Base-by-base conservation (phyloP, 30 jellyfish, hydroid and myxozoan genomes). In the Aurelia aurita region DNA sequence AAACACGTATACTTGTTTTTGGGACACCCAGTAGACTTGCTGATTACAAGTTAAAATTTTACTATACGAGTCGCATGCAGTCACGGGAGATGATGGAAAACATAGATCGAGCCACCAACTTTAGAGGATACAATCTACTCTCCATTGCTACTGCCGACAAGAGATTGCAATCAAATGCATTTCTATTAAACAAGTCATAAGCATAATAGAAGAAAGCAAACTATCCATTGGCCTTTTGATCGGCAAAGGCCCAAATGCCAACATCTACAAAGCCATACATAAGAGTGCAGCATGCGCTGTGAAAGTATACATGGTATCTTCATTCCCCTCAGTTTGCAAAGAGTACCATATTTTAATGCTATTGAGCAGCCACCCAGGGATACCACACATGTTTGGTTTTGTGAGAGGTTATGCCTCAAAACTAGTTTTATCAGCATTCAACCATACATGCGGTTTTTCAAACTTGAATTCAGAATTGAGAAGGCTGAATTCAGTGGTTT, bases 311-410 rank as follows among this genome's bases (percentile, higher is more conserved):
- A 61, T 18, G n/a, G 82, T 45, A 32, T 62, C 32, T 0, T 1
- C 82, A 43, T 70, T 70, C 51, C 22, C 82, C 2, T 39, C 82
- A 15, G 82, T 43, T 16, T 70, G 66, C 39, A 35, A 45, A n/a
- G 82, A 70, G 12, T 70, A 70, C 18, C 82, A 70, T 20, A 70
- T 70, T 44, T 20, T 70, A 16, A 70, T 70, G 82, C 27, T 70
- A 2, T 43, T 70, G 6, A 70, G 82, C 47, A 70, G 82, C 35
- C 82, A 70, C 61, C 64, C 13, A 18, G 31, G 67, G 11, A 64
- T 70, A 0, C 82, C 82, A 32, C 82, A 70, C 51, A 69, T 69
- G 12, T 70, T 9, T 26, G 82, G 82, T 32, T 45, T 70, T 15
- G 69, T 70, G 32, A 70, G 31, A 11, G 82, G 66, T 9, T 14